Evolutionary conservation across 2,797 vertebrate species (phyloP), one percentile per base, ranked within the genome.

Genomic region (Aphelocoma californica): DNA sequence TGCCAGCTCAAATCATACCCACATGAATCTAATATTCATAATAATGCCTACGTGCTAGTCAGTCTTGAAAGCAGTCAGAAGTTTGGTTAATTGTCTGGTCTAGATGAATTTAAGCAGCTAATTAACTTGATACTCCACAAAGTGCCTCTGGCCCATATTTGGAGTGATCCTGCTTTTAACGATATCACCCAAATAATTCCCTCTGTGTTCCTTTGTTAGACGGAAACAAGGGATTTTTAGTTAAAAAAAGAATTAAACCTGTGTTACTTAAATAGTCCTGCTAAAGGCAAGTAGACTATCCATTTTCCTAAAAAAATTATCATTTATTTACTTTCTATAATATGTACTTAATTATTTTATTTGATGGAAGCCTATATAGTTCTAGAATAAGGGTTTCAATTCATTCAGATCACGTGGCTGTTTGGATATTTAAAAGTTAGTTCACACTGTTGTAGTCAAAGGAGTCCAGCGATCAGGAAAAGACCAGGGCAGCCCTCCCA

Each of bases 391-490:
- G 7, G 2, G 5, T 47, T 78, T 84, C 12, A 45, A 8, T 85
- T 80, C 2, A 77, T 89, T 89, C 40, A 42, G 23, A 56, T 18
- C 12, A 25, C 28, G 45, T 15, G 9, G 7, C 7, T 93, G 12
- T 58, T 88, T 88, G 28, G 51, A 72, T 6, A n/a, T 86, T 56
- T 67, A 40, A 44, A 66, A 72, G 5, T 66, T 70, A 74, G 36
- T 70, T 79, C 8, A 25, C 31, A 24, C 14, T 57, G 4, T 45
- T 44, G 10, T 65, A 58, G 23, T 65, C 29, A 31, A 28, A 74
- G 20, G 5, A 3, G 0, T 18, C 10, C 29, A 26, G 7, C 0
- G 0, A 32, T 1, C 21, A 9, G 42, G 18, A 54, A 80, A 65
- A 81, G 16, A 56, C 12, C 12, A 58, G 12, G 18, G 10, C 10